Evolutionary conservation across 2,113 vertebrate species (phyloP), one percentile per base, ranked within the genome.

Genomic region (Cyprinodon tularosa): DNA sequence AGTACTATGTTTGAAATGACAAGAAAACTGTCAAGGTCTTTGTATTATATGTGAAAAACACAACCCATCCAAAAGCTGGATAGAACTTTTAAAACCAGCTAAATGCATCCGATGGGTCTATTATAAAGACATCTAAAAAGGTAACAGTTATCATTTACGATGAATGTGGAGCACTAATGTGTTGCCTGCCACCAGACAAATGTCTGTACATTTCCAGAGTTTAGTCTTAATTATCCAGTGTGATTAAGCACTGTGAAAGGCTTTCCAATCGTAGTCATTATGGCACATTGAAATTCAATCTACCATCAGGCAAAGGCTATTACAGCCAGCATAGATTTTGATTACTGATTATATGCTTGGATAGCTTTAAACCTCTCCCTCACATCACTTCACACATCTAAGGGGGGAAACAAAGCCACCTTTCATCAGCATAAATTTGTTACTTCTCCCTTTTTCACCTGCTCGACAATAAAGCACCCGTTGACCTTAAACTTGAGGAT

Each of bases 311-410:
- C 81, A 66, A 65, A 80, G 79, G 77, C 89, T 78, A 89, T 90
- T 89, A 90, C 73, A 83, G 84, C 83, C 87, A 83, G 86, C 82
- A 68, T 88, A 83, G 87, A 84, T 84, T 84, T 87, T 84, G 87
- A 84, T 87, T 88, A 82, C 87, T 82, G 86, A 90, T 89, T 90
- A 90, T 86, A 82, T 72, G 86, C 85, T 88, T 86, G 85, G 82
- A 85, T 85, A 82, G 71, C 81, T 86, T 85, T 72, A 80, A 74
- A 75, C 74, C 70, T 73, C 71, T 71, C 14, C 48, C 75, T 64
- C 59, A 74, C 40, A 69, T 81, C 72, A 37, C 65, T 74, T 68
- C 60, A 65, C 39, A 80, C 70, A 72, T 63, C 66, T 69, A 13
- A 64, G 76, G 65, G 12, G 45, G 62, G 14, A 38, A 48, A 66